Evolutionary conservation across 2,113 vertebrate genomes (phyloP).

Genomic region (Hystrix cristata): DNA sequence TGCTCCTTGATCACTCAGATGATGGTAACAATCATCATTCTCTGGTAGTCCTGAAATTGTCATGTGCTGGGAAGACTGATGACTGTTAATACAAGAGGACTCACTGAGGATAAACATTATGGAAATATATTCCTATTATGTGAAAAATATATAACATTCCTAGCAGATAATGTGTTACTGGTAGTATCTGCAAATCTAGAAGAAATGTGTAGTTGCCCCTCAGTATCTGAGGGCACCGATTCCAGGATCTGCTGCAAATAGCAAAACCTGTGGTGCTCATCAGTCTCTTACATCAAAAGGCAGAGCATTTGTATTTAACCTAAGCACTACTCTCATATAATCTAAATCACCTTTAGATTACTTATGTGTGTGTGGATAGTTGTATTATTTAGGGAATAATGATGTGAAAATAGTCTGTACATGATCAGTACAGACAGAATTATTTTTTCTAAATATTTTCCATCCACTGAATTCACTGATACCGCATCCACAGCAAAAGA

Average conservation of each 20-base stretch:
- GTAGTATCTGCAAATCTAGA: neutral
- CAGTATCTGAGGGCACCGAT: neutral
- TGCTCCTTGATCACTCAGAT: neutral
- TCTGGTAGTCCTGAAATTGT: accelerated
- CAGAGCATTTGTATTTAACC: neutral
- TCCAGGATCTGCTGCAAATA: neutral
- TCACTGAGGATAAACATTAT: accelerated
- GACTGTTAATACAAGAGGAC: neutral
- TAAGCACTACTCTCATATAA: neutral
- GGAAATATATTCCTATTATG: too few species aligned
- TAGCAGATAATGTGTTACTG: neutral
- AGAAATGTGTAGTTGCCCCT: neutral
- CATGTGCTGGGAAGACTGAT: accelerated
- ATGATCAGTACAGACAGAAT: neutral
- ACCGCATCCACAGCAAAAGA: neutral
- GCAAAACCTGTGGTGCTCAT: neutral
- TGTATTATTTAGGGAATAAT: neutral
- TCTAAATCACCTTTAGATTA: neutral
- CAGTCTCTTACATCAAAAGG: neutral
- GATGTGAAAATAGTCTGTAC: neutral
- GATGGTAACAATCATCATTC: too few species aligned
- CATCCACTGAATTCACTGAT: neutral
- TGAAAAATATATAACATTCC: neutral
- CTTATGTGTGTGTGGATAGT: neutral
- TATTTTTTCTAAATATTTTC: neutral